Percentiles rank a stretch among this genome's conserved stretches.
Conservation (phyloP, 2,113 vertebrate species). For the Microcebus ravelobensis region DNA sequence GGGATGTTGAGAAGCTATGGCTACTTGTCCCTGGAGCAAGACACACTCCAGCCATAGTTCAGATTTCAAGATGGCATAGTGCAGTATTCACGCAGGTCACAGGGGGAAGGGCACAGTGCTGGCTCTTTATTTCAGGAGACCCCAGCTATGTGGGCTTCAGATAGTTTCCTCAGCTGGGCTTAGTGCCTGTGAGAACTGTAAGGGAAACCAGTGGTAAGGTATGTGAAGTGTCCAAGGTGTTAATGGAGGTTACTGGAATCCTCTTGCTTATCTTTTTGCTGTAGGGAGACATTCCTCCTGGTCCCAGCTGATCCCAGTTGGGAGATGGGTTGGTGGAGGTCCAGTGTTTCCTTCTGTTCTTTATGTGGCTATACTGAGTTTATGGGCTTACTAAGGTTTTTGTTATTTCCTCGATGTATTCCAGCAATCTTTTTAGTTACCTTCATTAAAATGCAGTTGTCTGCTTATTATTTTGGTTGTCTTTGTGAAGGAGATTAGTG, state of each 20-base stretch:
- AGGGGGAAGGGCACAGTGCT: neutral
- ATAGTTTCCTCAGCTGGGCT: neutral
- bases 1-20: neutral
- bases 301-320: neutral
- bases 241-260: neutral
- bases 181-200: neutral
- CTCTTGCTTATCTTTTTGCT: neutral
- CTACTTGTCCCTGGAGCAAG: neutral
- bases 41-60: neutral
- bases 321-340: neutral
- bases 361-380: neutral
- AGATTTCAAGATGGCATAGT: neutral
- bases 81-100: neutral
- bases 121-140: neutral
- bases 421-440: neutral
- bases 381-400: neutral
- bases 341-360: neutral
- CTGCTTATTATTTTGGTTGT: neutral
- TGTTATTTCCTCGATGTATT: neutral
- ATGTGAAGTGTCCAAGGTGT: neutral
- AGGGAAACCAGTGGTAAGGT: neutral
- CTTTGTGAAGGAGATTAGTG: neutral
- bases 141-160: neutral
- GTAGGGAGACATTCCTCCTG: neutral
- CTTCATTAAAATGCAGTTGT: neutral